Conservation (phyloP, 2,888 invertebrate species). For the Antheraea yamamai region DNA sequence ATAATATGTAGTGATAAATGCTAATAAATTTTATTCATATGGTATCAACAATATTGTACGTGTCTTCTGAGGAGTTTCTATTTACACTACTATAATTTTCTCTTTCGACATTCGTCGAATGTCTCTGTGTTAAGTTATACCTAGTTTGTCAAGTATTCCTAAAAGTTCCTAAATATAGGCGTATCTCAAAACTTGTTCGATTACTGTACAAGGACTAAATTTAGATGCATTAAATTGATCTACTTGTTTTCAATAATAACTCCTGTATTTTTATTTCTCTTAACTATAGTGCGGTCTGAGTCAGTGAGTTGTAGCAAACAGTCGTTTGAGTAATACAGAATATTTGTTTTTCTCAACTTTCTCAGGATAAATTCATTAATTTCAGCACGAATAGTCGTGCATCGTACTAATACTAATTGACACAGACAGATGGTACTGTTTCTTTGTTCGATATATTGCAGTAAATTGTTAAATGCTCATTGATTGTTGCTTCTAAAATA, state of each 20-base stretch:
- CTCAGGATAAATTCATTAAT: slow-evolving; percentile 54
- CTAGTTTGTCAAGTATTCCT: neutral
- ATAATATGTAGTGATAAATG: neutral
- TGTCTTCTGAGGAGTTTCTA: neutral
- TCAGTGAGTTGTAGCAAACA: slow-evolving; percentile 53
- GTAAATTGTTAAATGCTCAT: slow-evolving; percentile 30
- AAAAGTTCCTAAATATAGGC: neutral
- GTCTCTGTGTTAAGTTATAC: neutral
- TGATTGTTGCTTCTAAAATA: slow-evolving; percentile 17
- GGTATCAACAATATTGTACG: neutral
- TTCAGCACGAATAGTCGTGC: slow-evolving; percentile 54
- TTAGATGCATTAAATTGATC: neutral
- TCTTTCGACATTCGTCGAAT: neutral
- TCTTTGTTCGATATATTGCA: slow-evolving; percentile 35
- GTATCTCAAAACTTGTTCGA: too few species aligned
- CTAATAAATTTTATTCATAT: neutral
- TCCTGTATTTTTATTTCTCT: slow-evolving; percentile 34
- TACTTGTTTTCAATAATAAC: neutral
- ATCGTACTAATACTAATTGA: slow-evolving; percentile 62
- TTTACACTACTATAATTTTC: neutral
- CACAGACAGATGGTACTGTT: slow-evolving; percentile 59
- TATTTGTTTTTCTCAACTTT: slow-evolving; percentile 53
- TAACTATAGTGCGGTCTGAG: slow-evolving; percentile 53
- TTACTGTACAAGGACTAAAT: too few species aligned
- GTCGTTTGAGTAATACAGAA: slow-evolving; percentile 53